Evolutionary conservation across 35 echinoderm and acorn worm species (phyloP).

Genomic region (Holothuria glaberrima): DNA sequence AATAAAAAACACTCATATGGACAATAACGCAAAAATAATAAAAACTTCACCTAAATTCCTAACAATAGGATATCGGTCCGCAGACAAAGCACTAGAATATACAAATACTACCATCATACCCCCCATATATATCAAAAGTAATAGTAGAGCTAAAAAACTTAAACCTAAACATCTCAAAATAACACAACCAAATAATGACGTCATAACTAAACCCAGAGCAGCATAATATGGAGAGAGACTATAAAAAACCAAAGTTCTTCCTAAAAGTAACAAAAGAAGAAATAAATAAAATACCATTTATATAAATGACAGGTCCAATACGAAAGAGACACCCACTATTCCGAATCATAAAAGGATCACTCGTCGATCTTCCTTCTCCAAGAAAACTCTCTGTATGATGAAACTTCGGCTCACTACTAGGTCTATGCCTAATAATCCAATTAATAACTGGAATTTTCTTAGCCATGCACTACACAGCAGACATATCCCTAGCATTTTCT

Average conservation of each 20-base stretch:
- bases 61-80: conserved; percentile 12
- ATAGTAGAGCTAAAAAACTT: background rate
- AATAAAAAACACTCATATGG: background rate
- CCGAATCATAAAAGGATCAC: background rate
- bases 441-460: conserved; percentile 76
- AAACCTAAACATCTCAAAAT: background rate
- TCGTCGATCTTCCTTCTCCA: conserved; percentile 4
- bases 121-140: conserved; percentile 41
- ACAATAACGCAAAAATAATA: background rate
- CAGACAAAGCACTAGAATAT: conserved; percentile 22
- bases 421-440: conserved; percentile 72
- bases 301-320: conserved; percentile 31
- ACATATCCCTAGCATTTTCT: conserved; percentile 69
- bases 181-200: background rate
- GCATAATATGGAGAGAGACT: conserved; percentile 33
- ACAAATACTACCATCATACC: conserved; percentile 46
- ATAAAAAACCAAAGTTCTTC: conserved; percentile 21
- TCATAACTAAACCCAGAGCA: conserved; percentile 33
- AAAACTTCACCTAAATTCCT: background rate
- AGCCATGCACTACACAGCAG: conserved; percentile 82
- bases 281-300: conserved; percentile 39
- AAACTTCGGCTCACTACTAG: conserved; percentile 82
- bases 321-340: conserved; percentile 49
- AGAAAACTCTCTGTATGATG: conserved; percentile 44
- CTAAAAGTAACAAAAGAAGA: background rate